Conservation (phyloP, 2,888 invertebrate genomes). For the Steinernema scapterisci region DNA sequence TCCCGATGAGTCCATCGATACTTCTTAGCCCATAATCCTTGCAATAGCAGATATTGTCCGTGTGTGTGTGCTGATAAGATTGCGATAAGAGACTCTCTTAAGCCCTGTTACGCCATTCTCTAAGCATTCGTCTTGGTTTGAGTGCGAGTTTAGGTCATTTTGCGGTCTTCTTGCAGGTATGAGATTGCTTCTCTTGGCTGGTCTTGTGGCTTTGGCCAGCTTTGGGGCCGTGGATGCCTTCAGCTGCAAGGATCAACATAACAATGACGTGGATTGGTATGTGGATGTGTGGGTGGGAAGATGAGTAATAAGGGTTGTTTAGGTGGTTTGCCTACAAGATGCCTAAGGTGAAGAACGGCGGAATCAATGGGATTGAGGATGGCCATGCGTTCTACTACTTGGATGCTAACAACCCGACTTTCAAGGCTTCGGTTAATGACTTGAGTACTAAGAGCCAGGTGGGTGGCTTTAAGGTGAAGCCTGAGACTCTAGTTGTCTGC, state of each 20-base stretch:
- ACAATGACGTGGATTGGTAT: constrained; percentile 39
- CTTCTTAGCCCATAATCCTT: no score
- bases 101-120: not conserved
- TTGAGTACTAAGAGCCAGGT: constrained; percentile 52
- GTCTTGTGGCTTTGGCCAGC: not conserved
- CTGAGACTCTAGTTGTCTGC: not conserved
- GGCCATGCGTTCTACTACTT: constrained; percentile 44
- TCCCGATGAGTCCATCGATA: no score
- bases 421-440: constrained; percentile 49
- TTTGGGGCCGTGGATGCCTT: not conserved
- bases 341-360: constrained; percentile 41
- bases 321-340: constrained; percentile 60
- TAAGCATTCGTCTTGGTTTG: not conserved
- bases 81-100: not conserved
- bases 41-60: no score
- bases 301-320: not conserved
- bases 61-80: not conserved
- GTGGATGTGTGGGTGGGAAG: not conserved
- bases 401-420: constrained; percentile 45
- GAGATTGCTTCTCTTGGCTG: not conserved
- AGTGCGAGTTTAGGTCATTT: constrained; percentile 1
- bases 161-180: not conserved
- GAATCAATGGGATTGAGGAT: constrained; percentile 41
- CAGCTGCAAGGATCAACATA: constrained; percentile 35
- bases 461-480: not conserved